phyloP scores from a whole-genome alignment of 2,888 invertebrate species.

The Yponomeuta malinellus region DNA sequence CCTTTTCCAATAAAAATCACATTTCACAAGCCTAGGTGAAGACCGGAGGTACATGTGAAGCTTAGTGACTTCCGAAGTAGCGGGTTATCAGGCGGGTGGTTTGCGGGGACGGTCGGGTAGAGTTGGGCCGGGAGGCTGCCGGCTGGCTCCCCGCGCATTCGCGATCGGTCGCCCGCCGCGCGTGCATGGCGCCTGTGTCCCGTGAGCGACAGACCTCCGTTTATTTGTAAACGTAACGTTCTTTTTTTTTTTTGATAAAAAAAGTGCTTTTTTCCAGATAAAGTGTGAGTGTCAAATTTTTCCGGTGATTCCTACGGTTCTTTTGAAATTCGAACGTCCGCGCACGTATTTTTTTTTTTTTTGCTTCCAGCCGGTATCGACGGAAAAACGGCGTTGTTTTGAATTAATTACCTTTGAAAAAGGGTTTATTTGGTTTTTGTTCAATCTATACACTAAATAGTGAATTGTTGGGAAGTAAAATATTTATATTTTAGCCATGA shows the following conservation, averaged over 20 bases:
- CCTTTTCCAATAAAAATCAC: conserved; percentile 67
- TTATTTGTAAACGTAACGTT: conserved; percentile 21
- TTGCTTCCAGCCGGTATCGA: not conserved
- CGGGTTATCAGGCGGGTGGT: conserved; percentile 67
- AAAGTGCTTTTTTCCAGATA: conserved; percentile 20
- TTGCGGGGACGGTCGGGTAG: conserved; percentile 32
- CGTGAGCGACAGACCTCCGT: conserved; percentile 17
- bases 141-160: conserved; percentile 59
- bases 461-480: too few relatives aligned
- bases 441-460: too few relatives aligned
- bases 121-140: conserved; percentile 52
- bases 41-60: conserved; percentile 46
- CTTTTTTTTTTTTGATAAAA: conserved; percentile 31
- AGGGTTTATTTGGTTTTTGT: not conserved
- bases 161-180: conserved; percentile 56
- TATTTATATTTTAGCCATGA: too few relatives aligned
- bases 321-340: conserved; percentile 7
- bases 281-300: conserved; percentile 42
- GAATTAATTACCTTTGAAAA: not conserved
- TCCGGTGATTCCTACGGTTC: conserved; percentile 54
- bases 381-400: not conserved
- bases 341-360: not conserved
- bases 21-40: conserved; percentile 59
- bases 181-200: conserved; percentile 42
- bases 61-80: conserved; percentile 75